phyloP scores from a whole-genome alignment of 35 echinoderm and acorn worm species.

The Ptychodera flava region DNA sequence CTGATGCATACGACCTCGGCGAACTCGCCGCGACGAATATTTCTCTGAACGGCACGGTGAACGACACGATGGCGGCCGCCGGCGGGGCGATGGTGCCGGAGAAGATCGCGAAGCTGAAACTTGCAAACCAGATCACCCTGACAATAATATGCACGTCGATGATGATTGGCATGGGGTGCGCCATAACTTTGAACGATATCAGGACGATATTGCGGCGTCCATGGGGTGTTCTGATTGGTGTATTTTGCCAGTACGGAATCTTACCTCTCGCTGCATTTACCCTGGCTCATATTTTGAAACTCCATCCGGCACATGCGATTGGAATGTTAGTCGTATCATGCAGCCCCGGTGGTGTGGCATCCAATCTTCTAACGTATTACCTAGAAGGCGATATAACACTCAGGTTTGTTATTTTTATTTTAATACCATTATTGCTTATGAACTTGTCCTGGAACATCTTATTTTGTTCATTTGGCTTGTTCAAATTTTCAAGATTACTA shows the following conservation, averaged over 20 bases:
- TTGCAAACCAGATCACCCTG: background rate
- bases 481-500: too few relatives aligned
- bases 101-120: too few relatives aligned
- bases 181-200: slow-evolving; percentile 34
- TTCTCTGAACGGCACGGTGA: too few relatives aligned
- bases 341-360: slow-evolving; percentile 28
- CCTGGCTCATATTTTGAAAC: slow-evolving; percentile 6
- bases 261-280: slow-evolving; percentile 26
- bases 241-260: slow-evolving; percentile 14
- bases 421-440: too few relatives aligned
- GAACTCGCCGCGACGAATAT: too few relatives aligned
- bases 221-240: slow-evolving; percentile 17
- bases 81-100: too few relatives aligned
- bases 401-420: too few relatives aligned
- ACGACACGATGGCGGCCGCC: too few relatives aligned
- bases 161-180: slow-evolving; percentile 70
- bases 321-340: slow-evolving; percentile 35
- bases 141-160: slow-evolving; percentile 36
- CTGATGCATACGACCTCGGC: too few relatives aligned
- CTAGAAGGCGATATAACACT: slow-evolving; percentile 34
- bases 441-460: too few relatives aligned
- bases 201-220: slow-evolving; percentile 19
- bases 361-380: slow-evolving; percentile 37
- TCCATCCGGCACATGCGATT: slow-evolving; percentile 24
- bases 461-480: too few relatives aligned